These are phyloP conservation scores for Melanotaenia parkinsoni DNA, from an alignment of 2,797 vertebrate genomes.

Conservation along the genomic window DNA sequence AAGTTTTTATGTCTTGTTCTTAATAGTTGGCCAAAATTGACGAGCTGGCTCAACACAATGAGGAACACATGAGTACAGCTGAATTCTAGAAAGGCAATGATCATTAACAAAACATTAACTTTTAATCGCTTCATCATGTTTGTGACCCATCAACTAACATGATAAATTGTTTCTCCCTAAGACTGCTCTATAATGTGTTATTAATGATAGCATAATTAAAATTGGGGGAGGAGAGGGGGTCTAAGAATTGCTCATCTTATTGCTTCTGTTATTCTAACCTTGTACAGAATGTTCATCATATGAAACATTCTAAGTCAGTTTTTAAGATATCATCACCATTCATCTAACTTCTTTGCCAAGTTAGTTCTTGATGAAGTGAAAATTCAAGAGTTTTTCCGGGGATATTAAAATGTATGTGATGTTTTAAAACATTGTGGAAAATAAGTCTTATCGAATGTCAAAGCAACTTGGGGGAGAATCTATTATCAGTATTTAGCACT, in stretches of 20 bases:
- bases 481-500: conserved; percentile 9
- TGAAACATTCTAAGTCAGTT: conserved; percentile 5
- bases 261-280: conserved; percentile 34
- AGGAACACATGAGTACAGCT: conserved; percentile 8
- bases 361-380: conserved; percentile 20
- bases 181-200: conserved; percentile 65
- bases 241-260: conserved; percentile 30
- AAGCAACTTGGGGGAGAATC: conserved; percentile 1
- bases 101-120: conserved; percentile 68
- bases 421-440: neutral
- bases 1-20: conserved; percentile 14
- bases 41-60: conserved; percentile 3
- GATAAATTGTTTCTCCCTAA: conserved; percentile 56
- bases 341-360: conserved; percentile 9
- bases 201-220: conserved; percentile 66
- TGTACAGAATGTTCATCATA: conserved; percentile 26
- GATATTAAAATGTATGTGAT: conserved; percentile 2
- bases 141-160: conserved; percentile 58
- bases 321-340: conserved; percentile 20
- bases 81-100: conserved; percentile 37
- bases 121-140: conserved; percentile 64
- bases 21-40: conserved; percentile 7
- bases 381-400: neutral
- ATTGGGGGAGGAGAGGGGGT: neutral
- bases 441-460: neutral